phyloP scores from a whole-genome alignment of 2,797 vertebrate species.

The Fringilla coelebs region DNA sequence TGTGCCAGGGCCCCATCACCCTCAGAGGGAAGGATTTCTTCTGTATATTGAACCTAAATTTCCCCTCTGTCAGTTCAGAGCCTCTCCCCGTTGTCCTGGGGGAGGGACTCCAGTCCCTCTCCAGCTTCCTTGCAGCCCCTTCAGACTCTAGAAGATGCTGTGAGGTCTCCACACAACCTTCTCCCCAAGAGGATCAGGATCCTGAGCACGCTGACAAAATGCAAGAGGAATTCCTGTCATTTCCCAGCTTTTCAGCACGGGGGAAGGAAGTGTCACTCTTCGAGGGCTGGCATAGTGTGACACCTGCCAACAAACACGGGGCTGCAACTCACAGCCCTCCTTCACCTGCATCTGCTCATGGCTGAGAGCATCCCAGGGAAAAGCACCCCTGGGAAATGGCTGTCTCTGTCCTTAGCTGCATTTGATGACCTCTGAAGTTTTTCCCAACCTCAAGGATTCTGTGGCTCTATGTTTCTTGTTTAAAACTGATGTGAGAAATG shows the following conservation, averaged over 20 bases:
- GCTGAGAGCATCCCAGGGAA: not conserved
- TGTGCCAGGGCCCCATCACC: not conserved
- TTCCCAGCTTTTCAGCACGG: not conserved
- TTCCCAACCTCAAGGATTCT: not conserved
- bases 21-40: not conserved
- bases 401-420: not conserved
- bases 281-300: not conserved
- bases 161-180: not conserved
- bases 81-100: not conserved
- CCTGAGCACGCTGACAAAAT: not conserved
- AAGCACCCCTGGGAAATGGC: not conserved
- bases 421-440: not conserved
- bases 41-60: not conserved
- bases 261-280: not conserved
- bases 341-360: not conserved
- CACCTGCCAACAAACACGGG: not conserved
- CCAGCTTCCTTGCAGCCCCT: not conserved
- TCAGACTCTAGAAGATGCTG: not conserved
- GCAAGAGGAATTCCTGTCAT: not conserved
- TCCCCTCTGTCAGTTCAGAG: not conserved
- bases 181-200: not conserved
- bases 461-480: not conserved
- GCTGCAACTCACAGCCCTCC: not conserved
- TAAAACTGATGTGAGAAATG: not conserved
- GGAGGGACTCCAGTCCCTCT: not conserved